Evolutionary conservation across 2,888 invertebrate genomes (phyloP), one percentile per base, ranked within the genome.

Genomic region (Phania funesta): DNA sequence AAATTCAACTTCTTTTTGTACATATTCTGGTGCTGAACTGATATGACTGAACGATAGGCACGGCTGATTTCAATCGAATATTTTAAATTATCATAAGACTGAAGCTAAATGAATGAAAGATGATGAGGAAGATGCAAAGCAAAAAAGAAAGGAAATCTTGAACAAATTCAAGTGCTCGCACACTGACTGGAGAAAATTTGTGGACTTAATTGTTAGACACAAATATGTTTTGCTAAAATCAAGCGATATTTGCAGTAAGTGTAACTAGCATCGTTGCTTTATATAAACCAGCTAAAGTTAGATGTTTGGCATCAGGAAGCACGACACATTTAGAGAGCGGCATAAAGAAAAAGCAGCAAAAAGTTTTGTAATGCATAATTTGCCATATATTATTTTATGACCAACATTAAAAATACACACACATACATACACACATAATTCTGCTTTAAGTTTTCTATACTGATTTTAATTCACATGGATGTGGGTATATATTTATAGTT

Each of bases 21-120:
- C 3, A 48, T 18, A 29, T 44, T 64, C 64, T 54, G 18, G 6
- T 48, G 48, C 32, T 32, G 24, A 44, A 44, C 52, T 73, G 62
- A 52, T 18, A 60, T 48, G n/a, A 50, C 38, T 46, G 50, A 50
- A 32, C 38, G 29, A 60, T 44, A 16, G 20, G 13, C 4, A 48
- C 29, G 29, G 46, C 38, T 26, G 46, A 41, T 74, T 74, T 11
- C 22, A 41, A 54, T 71, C 54, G 70, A 71, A 54, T 32, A 64
- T 70, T 77, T 77, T 48, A 56, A 64, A 77, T 77, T 70, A 70
- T 71, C 64, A 70, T 77, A 77, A 77, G 70, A 54, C 50, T 13
- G 16, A 65, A 54, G 52, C 26, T 60, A 24, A 68, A 68, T 24
- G 22, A 54, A 46, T 22, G 46, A 24, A 64, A 48, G n/a, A 26